A percentile compares a stretch with the other conserved stretches of the same genome.
Conservation (phyloP, 1,140 invertebrate species). For the Papilio dardanus region DNA sequence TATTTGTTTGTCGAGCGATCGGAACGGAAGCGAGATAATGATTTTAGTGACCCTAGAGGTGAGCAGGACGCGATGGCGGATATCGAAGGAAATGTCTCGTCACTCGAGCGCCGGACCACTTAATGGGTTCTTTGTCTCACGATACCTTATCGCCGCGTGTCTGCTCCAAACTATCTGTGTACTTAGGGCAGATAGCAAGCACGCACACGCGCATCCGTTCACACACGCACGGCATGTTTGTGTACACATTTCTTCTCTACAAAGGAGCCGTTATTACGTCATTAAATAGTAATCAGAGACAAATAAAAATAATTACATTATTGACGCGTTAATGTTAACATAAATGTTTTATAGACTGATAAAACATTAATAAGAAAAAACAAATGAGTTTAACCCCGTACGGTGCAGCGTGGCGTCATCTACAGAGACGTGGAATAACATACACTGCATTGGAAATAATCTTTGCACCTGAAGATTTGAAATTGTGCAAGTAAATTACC, state of each 20-base stretch:
- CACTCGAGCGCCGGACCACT: constrained; percentile 63
- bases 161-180: constrained; percentile 43
- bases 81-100: constrained; percentile 81
- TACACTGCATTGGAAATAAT: neutral
- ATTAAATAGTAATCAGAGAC: constrained; percentile 24
- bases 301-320: constrained; percentile 33
- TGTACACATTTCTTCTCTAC: constrained; percentile 5
- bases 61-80: constrained; percentile 67
- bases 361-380: constrained; percentile 31
- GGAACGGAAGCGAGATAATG: constrained; percentile 74
- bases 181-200: constrained; percentile 21
- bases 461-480: neutral
- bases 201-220: constrained; percentile 10
- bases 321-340: constrained; percentile 31
- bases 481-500: neutral
- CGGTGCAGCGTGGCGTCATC: neutral
- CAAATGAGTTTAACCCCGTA: constrained; percentile 34
- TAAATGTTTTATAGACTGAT: constrained; percentile 31
- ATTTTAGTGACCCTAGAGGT: constrained; percentile 76
- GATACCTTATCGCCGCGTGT: constrained; percentile 68
- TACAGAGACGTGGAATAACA: neutral
- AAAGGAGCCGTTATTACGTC: constrained; percentile 33
- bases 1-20: constrained; percentile 55
- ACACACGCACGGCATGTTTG: neutral
- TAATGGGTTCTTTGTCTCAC: constrained; percentile 81